Evolutionary conservation across 2,797 vertebrate genomes (phyloP).

Genomic region (Petrocephalus sullivani): DNA sequence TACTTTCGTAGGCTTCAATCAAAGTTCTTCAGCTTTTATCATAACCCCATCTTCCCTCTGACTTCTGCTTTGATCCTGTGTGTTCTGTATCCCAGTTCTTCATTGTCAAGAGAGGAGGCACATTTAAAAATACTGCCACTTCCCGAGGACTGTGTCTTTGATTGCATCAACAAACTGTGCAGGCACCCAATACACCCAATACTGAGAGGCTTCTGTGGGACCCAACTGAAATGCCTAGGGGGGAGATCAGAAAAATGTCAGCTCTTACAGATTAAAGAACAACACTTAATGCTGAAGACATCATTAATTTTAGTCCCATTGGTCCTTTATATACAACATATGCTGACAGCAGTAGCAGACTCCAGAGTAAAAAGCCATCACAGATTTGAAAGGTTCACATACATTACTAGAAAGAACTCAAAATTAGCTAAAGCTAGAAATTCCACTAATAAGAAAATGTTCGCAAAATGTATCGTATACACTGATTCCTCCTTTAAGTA

Average conservation of each 20-base stretch:
- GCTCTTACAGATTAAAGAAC: neutral
- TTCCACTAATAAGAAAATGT: neutral
- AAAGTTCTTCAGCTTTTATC: slow-evolving; percentile 53
- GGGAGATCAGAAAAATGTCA: slow-evolving; percentile 4
- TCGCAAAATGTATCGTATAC: neutral
- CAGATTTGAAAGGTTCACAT: neutral
- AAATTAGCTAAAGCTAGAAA: neutral
- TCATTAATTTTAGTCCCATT: neutral
- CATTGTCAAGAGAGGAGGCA: slow-evolving; percentile 92
- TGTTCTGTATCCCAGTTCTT: slow-evolving; percentile 74
- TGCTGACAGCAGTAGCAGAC: neutral
- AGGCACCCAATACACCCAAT: slow-evolving; percentile 99
- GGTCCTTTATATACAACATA: neutral
- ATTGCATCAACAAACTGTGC: slow-evolving; percentile 98
- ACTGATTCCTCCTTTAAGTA: neutral
- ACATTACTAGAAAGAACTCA: neutral
- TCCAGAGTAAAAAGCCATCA: neutral
- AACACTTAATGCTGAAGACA: neutral
- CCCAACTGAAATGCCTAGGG: slow-evolving; percentile 92
- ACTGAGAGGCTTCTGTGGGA: slow-evolving; percentile 99
- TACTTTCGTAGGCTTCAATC: slow-evolving; percentile 45
- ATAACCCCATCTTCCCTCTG: slow-evolving; percentile 47
- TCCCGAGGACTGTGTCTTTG: slow-evolving; percentile 99
- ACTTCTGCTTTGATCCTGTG: slow-evolving; percentile 55
- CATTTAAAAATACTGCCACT: slow-evolving; percentile 99